Conservation (phyloP, 2,888 invertebrate genomes). For the Folsomia candida region DNA sequence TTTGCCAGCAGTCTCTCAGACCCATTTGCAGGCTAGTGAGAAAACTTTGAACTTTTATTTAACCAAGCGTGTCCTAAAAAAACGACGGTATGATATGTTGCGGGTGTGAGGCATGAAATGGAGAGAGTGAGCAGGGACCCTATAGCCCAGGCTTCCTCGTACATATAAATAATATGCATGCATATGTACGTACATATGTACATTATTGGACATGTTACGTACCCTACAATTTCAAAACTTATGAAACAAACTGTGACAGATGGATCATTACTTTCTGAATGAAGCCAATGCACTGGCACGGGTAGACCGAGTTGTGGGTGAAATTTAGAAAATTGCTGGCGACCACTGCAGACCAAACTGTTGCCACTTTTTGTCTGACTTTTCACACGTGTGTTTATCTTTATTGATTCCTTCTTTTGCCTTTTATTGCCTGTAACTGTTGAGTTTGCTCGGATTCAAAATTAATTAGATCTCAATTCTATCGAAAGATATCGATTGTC, state of each 20-base stretch:
- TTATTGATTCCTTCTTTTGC: not conserved
- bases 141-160: too few species aligned
- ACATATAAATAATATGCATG: not conserved
- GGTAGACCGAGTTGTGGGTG: slow-evolving; percentile 7
- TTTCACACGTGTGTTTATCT: not conserved
- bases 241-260: slow-evolving; percentile 13
- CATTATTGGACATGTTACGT: not conserved
- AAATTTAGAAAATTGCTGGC: not conserved
- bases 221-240: slow-evolving; percentile 1
- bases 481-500: too few species aligned
- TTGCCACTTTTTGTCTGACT: not conserved
- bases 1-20: not conserved
- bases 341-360: not conserved
- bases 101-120: not conserved
- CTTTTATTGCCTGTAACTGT: too few species aligned
- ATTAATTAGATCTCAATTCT: too few species aligned
- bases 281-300: slow-evolving; percentile 6
- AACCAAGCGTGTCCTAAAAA: not conserved
- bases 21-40: too few species aligned
- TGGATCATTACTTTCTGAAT: slow-evolving; percentile 13
- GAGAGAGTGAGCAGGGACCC: too few species aligned
- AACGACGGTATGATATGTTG: not conserved
- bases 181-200: too few species aligned
- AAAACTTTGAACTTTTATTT: not conserved
- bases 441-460: too few species aligned